Conservation (phyloP, 2,113 vertebrate genomes). For the Monopterus albus region DNA sequence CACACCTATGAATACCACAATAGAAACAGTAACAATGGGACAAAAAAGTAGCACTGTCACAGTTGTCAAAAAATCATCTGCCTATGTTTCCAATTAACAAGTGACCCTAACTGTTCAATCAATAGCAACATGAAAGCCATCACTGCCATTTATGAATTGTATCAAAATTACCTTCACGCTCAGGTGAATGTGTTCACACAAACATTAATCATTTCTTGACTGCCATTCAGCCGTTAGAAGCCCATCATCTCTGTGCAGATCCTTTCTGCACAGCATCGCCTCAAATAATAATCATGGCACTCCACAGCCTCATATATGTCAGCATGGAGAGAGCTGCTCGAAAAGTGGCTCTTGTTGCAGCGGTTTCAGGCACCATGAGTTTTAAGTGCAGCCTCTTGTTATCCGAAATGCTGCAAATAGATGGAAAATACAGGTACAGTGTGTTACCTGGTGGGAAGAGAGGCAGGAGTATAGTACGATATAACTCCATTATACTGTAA, state of each 20-base stretch:
- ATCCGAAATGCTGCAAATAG: conserved; percentile 48
- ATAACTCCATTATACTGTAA: conserved; percentile 35
- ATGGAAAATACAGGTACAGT: conserved; percentile 46
- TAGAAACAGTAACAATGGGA: neutral
- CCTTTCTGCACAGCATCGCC: conserved; percentile 22
- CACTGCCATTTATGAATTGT: neutral
- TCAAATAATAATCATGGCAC: conserved; percentile 54
- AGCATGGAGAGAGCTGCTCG: conserved; percentile 25
- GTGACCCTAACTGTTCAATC: conserved; percentile 16
- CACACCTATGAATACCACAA: neutral
- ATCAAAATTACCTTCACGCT: conserved; percentile 43
- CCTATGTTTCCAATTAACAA: conserved; percentile 1
- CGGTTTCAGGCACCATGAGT: conserved; percentile 34
- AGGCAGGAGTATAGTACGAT: conserved; percentile 11
- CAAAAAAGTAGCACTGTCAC: neutral
- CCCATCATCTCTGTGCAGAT: conserved; percentile 47
- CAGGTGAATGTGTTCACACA: conserved; percentile 37
- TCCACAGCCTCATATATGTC: conserved; percentile 61
- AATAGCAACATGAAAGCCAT: conserved; percentile 28
- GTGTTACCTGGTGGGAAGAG: conserved; percentile 28
- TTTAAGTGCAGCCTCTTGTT: conserved; percentile 49
- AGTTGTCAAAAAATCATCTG: conserved; percentile 3
- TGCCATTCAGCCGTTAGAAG: conserved; percentile 37
- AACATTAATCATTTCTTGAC: conserved; percentile 33
- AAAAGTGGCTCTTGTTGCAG: conserved; percentile 33